phyloP scores from a whole-genome alignment of 2,888 invertebrate species.

The Zhengitettix transpicula region DNA sequence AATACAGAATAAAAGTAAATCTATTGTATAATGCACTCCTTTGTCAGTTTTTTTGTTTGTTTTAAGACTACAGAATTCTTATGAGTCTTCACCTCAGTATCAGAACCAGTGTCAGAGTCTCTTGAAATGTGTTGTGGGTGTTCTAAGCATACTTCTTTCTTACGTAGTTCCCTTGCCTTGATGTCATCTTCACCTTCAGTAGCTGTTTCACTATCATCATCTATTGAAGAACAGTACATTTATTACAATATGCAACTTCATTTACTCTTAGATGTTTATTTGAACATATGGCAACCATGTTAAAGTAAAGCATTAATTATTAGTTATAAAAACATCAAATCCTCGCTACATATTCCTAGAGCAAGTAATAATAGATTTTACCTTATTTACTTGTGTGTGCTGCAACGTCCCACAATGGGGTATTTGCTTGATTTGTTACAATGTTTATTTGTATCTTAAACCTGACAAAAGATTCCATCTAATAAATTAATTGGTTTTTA shows the following conservation, averaged over 20 bases:
- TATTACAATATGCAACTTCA: not conserved
- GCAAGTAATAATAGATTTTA: no score
- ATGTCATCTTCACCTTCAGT: constrained; percentile 56
- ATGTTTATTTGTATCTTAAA: no score
- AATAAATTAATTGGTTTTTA: no score
- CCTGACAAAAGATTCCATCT: no score
- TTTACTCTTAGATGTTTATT: not conserved
- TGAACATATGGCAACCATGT: no score
- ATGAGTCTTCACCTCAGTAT: constrained; percentile 48
- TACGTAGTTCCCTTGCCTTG: constrained; percentile 45
- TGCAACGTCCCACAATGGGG: no score
- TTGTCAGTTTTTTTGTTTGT: constrained; percentile 1
- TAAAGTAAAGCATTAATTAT: no score
- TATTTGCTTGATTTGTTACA: no score
- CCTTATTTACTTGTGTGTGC: no score
- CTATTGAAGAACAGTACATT: constrained; percentile 23
- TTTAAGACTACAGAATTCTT: constrained; percentile 1
- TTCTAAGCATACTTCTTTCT: constrained; percentile 48
- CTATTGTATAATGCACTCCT: constrained; percentile 6
- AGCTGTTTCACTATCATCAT: constrained; percentile 50
- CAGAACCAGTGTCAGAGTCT: constrained; percentile 43
- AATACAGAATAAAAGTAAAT: no score
- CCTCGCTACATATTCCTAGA: no score
- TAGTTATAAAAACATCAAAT: no score
- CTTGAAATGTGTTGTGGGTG: constrained; percentile 18